Evolutionary conservation across 2,113 vertebrate genomes (phyloP).

Genomic region (Tichodroma muraria): DNA sequence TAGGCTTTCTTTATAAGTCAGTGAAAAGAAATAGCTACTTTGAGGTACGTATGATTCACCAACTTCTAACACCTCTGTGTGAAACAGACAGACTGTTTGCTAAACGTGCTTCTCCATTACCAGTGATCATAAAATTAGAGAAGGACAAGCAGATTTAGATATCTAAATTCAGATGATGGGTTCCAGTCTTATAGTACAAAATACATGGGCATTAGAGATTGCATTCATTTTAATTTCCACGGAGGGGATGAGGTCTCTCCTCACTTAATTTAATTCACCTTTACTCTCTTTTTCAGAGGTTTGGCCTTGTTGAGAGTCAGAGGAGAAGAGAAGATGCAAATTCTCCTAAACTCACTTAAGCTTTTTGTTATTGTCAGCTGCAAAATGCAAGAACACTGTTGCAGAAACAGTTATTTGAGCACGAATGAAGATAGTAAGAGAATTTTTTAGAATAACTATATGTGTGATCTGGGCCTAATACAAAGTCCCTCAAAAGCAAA

Average conservation of each 20-base stretch:
- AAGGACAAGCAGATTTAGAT: neutral
- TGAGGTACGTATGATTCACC: neutral
- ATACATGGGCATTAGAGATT: neutral
- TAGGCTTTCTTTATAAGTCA: neutral
- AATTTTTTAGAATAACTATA: neutral
- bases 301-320: neutral
- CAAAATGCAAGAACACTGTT: neutral
- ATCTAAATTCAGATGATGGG: neutral
- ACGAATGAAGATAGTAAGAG: neutral
- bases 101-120: neutral
- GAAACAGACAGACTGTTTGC: neutral
- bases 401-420: neutral
- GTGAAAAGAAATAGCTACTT: neutral
- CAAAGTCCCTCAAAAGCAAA: neutral
- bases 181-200: neutral
- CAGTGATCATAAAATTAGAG: neutral
- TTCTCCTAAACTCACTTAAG: neutral
- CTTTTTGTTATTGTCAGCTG: neutral
- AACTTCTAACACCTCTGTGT: neutral
- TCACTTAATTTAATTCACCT: neutral
- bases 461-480: neutral
- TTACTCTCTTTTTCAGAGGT: neutral
- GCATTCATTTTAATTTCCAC: neutral
- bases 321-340: neutral
- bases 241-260: neutral